These are phyloP conservation scores for Magallana ariakensis DNA, from an alignment of 1,140 invertebrate species.

Conservation along the genomic window DNA sequence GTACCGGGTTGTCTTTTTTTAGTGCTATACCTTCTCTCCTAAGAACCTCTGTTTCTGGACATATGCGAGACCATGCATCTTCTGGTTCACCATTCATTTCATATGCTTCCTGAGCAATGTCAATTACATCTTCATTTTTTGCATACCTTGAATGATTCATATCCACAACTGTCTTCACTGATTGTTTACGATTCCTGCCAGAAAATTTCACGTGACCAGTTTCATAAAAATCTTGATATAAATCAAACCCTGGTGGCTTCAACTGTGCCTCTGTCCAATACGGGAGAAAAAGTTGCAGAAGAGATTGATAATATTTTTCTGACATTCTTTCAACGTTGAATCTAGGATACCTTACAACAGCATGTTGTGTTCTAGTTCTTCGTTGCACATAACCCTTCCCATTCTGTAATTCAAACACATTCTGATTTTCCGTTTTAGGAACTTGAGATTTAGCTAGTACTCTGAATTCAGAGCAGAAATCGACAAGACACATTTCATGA, in stretches of 20 bases:
- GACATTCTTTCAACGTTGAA: slow-evolving; percentile 38
- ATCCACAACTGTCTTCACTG: slow-evolving; percentile 20
- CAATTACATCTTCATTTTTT: not conserved
- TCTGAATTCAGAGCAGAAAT: slow-evolving; percentile 54
- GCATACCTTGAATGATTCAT: not conserved
- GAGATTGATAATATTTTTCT: slow-evolving; percentile 48
- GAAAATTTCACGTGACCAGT: slow-evolving; percentile 29
- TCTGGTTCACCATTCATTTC: slow-evolving; percentile 15
- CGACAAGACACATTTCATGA: slow-evolving; percentile 49
- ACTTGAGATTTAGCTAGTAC: slow-evolving; percentile 45
- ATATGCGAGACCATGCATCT: slow-evolving; percentile 31
- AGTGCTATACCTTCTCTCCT: not conserved
- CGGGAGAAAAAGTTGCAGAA: slow-evolving; percentile 54
- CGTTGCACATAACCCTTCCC: slow-evolving; percentile 49
- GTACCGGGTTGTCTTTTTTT: no score
- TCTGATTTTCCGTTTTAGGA: slow-evolving; percentile 16
- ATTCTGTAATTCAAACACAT: slow-evolving; percentile 45
- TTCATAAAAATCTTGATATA: slow-evolving; percentile 46
- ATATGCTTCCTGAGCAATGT: not conserved
- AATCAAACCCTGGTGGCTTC: slow-evolving; percentile 46
- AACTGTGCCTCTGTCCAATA: slow-evolving; percentile 41
- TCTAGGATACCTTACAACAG: slow-evolving; percentile 34
- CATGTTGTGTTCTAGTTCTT: slow-evolving; percentile 6
- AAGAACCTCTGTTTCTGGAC: slow-evolving; percentile 2
- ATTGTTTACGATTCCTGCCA: not conserved